Evolutionary conservation across 37 sponge, comb jelly and placozoan genomes (phyloP), one percentile per base, ranked within the genome.

Genomic region (Ephydatia muelleri): DNA sequence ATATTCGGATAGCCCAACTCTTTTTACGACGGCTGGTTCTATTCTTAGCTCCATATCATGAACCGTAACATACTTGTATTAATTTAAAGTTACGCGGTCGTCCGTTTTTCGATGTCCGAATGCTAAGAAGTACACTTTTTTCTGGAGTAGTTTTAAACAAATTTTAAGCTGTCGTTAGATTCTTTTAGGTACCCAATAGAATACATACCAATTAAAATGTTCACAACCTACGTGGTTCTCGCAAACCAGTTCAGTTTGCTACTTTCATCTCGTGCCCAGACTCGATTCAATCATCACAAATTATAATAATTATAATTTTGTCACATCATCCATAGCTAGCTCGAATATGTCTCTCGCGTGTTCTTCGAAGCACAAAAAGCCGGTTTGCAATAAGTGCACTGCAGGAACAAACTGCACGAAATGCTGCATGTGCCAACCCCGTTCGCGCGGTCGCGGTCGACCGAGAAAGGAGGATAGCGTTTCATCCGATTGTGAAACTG

Each of bases 121-220:
- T 57, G 57, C 57, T 57, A 57, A 57, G 16, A 57, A 13, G 16
- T 43, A n/a, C n/a, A n/a, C n/a, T n/a, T n/a, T n/a, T n/a, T n/a
- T n/a, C n/a, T n/a, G n/a, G n/a, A n/a, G n/a, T n/a, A n/a, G n/a
- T n/a, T n/a, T n/a, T 43, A 43, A 43, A 43, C 43, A 43, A 43
- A 57, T 57, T 57, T 57, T 57, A 57, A 4, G 57, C 1, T 57
- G 57, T 57, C 19, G 19, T 57, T 57, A 57, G 57, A 57, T 57
- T 57, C 57, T 57, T 57, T 57, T 57, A 57, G 57, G 57, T 57
- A 57, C 57, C 57, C 57, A 57, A 57, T 57, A 57, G 57, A 57
- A 57, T 57, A 57, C 16, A 57, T 4, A 14, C 9, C 57, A 57
- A 57, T 57, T 57, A 57, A 57, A 57, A 57, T 57, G 57, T 57